These are phyloP conservation scores for Campoletis sonorensis DNA, from an alignment of 1,140 invertebrate species.

Conservation along the genomic window DNA sequence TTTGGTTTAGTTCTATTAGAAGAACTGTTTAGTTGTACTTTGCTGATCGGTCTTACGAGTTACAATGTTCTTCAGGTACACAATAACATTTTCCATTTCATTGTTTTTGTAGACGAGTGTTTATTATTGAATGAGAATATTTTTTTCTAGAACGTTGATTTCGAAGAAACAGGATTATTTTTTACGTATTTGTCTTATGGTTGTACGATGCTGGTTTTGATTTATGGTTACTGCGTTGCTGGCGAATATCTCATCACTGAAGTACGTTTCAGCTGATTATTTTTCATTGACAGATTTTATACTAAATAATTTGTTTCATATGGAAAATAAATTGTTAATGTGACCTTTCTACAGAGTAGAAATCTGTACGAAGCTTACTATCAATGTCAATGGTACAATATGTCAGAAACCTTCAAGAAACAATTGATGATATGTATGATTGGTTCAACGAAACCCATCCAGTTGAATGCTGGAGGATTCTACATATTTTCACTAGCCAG, in stretches of 20 bases:
- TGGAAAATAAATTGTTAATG: too few species aligned
- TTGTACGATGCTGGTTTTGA: conserved; percentile 30
- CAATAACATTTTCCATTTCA: not conserved
- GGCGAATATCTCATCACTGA: conserved; percentile 45
- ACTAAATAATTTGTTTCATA: too few species aligned
- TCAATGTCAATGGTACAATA: conserved; percentile 42
- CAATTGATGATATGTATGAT: conserved; percentile 22
- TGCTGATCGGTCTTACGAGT: conserved; percentile 31
- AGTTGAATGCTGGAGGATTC: conserved; percentile 36
- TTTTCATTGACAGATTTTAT: too few species aligned
- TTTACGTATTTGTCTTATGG: conserved; percentile 37
- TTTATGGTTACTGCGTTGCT: conserved; percentile 45
- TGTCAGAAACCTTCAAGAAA: conserved; percentile 14
- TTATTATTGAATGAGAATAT: too few species aligned
- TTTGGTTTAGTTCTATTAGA: conserved; percentile 32
- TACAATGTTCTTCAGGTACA: conserved; percentile 45
- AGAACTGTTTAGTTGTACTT: conserved; percentile 35
- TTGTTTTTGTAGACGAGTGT: not conserved
- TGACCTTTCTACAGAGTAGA: conserved; percentile 30
- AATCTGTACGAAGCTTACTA: conserved; percentile 36
- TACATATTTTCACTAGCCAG: conserved; percentile 29
- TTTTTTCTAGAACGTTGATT: not conserved
- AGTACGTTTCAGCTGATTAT: conserved; percentile 6
- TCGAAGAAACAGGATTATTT: conserved; percentile 8
- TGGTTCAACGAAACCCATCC: conserved; percentile 5